Conservation (phyloP, 2,113 vertebrate species). For the Ivindomyrus marchei region DNA sequence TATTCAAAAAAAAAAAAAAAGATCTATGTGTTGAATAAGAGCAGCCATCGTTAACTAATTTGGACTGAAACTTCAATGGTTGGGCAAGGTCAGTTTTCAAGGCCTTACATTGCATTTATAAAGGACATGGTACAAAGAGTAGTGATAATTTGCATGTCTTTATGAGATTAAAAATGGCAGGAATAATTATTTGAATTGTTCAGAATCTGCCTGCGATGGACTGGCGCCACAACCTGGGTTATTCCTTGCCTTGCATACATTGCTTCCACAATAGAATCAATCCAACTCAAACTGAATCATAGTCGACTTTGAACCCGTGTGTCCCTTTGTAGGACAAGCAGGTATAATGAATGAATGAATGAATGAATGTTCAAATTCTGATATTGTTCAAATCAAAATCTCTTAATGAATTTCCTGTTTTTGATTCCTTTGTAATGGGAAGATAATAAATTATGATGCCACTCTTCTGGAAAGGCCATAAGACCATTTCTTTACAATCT, state of each 20-base stretch:
- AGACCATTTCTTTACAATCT: neutral
- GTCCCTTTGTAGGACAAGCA: neutral
- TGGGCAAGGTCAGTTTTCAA: slow-evolving; percentile 38
- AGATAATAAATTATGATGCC: neutral
- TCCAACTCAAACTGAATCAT: neutral
- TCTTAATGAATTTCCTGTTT: neutral
- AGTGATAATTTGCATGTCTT: slow-evolving; percentile 29
- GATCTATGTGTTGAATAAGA: slow-evolving; percentile 44
- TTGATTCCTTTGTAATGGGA: neutral
- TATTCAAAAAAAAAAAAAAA: slow-evolving; percentile 50
- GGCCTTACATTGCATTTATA: slow-evolving; percentile 35
- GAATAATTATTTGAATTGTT: neutral
- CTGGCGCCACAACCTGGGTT: neutral
- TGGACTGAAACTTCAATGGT: slow-evolving; percentile 44
- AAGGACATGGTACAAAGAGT: slow-evolving; percentile 33
- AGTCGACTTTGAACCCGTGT: neutral
- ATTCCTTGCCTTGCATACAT: neutral
- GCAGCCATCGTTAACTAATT: slow-evolving; percentile 23
- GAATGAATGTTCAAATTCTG: neutral
- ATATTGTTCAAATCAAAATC: neutral
- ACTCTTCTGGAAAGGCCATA: neutral
- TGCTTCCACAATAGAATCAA: neutral
- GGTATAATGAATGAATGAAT: neutral
- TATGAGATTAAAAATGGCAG: neutral
- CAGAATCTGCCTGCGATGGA: neutral